phyloP scores from a whole-genome alignment of 2,888 invertebrate species.

The Nysson spinosus region DNA sequence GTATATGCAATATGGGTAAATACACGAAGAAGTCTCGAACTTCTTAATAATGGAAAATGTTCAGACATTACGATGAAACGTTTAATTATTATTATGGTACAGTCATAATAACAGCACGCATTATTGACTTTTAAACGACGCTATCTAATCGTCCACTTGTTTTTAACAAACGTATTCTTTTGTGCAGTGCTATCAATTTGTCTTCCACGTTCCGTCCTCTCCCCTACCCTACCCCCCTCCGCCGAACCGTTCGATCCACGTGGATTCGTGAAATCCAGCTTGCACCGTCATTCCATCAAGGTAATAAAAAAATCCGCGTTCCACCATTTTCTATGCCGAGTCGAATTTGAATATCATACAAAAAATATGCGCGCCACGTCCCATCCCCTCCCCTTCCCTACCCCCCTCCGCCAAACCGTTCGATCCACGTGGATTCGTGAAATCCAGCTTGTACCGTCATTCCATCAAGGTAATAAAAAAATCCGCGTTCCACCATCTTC shows the following conservation, averaged over 20 bases:
- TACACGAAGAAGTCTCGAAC: background rate
- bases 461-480: conserved; percentile 8
- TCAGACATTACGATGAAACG: background rate
- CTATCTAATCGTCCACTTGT: background rate
- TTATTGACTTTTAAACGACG: conserved; percentile 37
- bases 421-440: background rate
- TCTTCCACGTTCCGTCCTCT: conserved; percentile 1
- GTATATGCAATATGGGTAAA: background rate
- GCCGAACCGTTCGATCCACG: background rate
- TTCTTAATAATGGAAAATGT: conserved; percentile 1
- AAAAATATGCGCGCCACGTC: conserved; percentile 53
- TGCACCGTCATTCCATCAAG: background rate
- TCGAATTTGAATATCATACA: conserved; percentile 46
- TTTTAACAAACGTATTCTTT: conserved; percentile 1
- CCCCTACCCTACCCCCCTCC: background rate
- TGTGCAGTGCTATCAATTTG: conserved; percentile 13
- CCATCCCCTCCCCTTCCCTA: background rate
- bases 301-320: conserved; percentile 14
- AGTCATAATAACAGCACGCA: conserved; percentile 38
- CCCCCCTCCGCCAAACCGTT: background rate
- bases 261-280: background rate
- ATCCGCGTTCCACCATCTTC: conserved; percentile 2
- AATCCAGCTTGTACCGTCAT: conserved; percentile 3
- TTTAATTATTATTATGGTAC: conserved; percentile 18
- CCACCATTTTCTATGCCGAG: background rate